phyloP scores from a whole-genome alignment of 1,140 invertebrate species.

The Grapholita molesta region DNA sequence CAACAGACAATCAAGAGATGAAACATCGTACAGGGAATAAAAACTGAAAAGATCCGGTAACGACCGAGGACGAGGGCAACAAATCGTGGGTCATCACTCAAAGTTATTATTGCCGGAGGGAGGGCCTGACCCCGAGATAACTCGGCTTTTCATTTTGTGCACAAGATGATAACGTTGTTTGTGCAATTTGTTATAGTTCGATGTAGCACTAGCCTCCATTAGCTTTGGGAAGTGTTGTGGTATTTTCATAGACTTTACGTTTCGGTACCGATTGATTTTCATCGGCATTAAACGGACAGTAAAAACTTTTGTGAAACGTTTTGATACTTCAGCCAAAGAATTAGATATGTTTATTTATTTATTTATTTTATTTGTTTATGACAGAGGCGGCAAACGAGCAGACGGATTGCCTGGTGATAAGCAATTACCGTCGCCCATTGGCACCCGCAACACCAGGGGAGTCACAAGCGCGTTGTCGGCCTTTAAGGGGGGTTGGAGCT shows the following conservation, averaged over 20 bases:
- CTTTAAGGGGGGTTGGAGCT: too few species aligned
- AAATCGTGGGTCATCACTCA: slow-evolving; percentile 73
- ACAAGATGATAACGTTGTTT: slow-evolving; percentile 39
- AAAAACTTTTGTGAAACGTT: too few species aligned
- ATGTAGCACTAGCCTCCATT: slow-evolving; percentile 23
- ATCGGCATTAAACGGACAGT: too few species aligned
- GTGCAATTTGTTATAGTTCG: slow-evolving; percentile 62
- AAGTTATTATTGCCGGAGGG: slow-evolving; percentile 54
- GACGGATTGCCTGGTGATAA: too few species aligned
- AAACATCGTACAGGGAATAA: slow-evolving; percentile 72
- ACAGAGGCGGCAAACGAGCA: too few species aligned
- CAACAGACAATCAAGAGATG: slow-evolving; percentile 69
- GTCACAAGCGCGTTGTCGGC: too few species aligned
- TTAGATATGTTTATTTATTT: too few species aligned
- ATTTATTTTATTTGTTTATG: too few species aligned
- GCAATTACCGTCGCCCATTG: too few species aligned
- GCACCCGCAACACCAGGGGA: too few species aligned
- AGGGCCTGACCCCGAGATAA: slow-evolving; percentile 54
- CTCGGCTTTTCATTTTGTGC: slow-evolving; percentile 57
- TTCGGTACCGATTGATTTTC: background rate
- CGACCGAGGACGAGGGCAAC: slow-evolving; percentile 61
- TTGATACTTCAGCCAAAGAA: too few species aligned
- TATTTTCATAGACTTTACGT: background rate
- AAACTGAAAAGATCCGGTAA: slow-evolving; percentile 70
- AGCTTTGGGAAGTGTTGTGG: background rate